Evolutionary conservation across 1,140 invertebrate genomes (phyloP).

Genomic region (Danaus plexippus): DNA sequence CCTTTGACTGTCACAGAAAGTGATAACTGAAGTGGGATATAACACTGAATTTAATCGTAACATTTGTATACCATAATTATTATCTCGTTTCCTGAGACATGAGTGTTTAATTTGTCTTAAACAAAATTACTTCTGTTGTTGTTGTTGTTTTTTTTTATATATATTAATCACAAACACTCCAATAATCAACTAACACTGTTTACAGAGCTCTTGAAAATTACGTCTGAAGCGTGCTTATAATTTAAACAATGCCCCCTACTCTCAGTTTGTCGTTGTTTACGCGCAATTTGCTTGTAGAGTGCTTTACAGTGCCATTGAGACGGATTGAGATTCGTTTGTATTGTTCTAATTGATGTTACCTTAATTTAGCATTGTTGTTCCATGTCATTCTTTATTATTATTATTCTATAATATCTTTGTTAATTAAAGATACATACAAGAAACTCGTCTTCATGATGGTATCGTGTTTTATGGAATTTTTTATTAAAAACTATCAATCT

Average conservation of each 20-base stretch:
- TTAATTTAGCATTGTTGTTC: constrained; percentile 22
- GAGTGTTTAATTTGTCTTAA: no score
- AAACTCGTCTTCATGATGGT: no score
- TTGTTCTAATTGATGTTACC: constrained; percentile 21
- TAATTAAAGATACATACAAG: no score
- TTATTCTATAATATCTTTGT: no score
- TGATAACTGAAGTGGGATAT: no score
- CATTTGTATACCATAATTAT: no score
- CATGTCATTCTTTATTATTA: no score
- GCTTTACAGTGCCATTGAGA: constrained; percentile 31
- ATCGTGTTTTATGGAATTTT: no score
- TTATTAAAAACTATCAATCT: no score
- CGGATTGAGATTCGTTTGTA: constrained; percentile 6
- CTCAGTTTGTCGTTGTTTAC: constrained; percentile 34
- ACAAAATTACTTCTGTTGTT: no score
- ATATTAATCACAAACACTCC: constrained; percentile 1
- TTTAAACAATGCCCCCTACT: constrained; percentile 14
- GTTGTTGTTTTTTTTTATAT: neutral
- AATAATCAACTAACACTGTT: constrained; percentile 13
- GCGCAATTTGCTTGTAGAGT: constrained; percentile 35
- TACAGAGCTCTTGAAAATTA: constrained; percentile 22
- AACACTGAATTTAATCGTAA: no score
- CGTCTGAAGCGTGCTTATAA: constrained; percentile 8
- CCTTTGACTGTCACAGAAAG: constrained; percentile 2
- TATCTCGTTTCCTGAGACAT: no score